Base-by-base conservation (phyloP, 2,797 vertebrate species). In the Sebastes cheni region DNA sequence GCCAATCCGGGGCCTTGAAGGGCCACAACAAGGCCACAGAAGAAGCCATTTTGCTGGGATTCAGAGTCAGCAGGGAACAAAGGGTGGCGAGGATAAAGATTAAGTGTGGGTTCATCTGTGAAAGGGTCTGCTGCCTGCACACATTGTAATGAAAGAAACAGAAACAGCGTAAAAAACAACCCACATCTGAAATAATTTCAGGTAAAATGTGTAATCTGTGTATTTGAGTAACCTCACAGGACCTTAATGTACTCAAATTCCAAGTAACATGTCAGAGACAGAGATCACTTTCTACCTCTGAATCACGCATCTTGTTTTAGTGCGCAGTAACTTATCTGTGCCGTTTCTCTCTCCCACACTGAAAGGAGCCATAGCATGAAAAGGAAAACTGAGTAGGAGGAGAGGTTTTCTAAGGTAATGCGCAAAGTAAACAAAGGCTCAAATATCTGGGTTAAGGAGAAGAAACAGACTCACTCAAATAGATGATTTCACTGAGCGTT, bases 21-120 rank as follows among this genome's bases (percentile, higher is more conserved):
- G 81, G 76, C 88, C 80, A 88, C 67, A 69, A 72, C 77, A 77
- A 74, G 75, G 81, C 81, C 70, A 83, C 3, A 61, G 86, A 88
- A 77, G 66, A 83, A 70, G 77, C 50, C 23, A 39, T 76, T 79
- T 81, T 75, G 32, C 65, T 64, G 6, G 39, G 74, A 82, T 27
- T 89, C 67, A 36, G 68, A 89, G 77, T 83, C 71, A 81, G 39
- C 60, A 4, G 68, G 6, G 75, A 84, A 90, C 81, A 89, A 92
- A 89, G 39, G 74, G 52, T 56, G 25, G 34, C 16, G 25, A 5
- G 36, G 58, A 82, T 36, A 83, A 72, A 78, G n/a, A 60, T 77
- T 78, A 39, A 83, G 56, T 14, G 46, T 25, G 22, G 58, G 42
- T 61, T 81, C 3, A 75, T 81, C 66, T 69, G 67, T 67, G 46